phyloP scores from a whole-genome alignment of 2,888 invertebrate genomes.

The Serrognathus titanus region DNA sequence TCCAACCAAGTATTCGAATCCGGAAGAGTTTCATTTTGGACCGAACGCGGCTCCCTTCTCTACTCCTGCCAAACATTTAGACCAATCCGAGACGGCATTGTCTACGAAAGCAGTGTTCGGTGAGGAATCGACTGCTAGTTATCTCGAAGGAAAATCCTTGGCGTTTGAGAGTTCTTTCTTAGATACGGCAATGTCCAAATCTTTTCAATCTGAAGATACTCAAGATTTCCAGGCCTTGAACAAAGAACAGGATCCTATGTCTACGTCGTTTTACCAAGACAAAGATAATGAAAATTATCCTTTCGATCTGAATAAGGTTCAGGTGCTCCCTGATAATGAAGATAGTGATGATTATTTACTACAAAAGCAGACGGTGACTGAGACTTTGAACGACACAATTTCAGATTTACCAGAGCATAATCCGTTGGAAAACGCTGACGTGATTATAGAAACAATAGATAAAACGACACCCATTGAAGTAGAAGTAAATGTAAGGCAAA shows the following conservation, averaged over 20 bases:
- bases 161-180: conserved; percentile 15
- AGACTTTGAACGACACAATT: conserved; percentile 31
- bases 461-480: conserved; percentile 1
- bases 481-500: not conserved
- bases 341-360: conserved; percentile 45
- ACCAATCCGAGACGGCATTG: conserved; percentile 49
- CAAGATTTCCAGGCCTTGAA: conserved; percentile 40
- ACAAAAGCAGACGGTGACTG: conserved; percentile 23
- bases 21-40: conserved; percentile 60
- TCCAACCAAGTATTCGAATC: conserved; percentile 21
- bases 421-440: conserved; percentile 19
- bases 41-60: conserved; percentile 56
- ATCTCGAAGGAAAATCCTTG: conserved; percentile 27
- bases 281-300: conserved; percentile 54
- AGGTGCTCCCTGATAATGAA: conserved; percentile 56
- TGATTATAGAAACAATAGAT: conserved; percentile 30
- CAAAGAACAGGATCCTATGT: conserved; percentile 62
- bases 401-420: conserved; percentile 38
- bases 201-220: conserved; percentile 51
- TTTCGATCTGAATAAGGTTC: conserved; percentile 60
- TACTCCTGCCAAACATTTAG: conserved; percentile 41
- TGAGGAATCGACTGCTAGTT: conserved; percentile 49
- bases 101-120: conserved; percentile 54
- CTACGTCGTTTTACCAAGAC: conserved; percentile 63
- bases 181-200: conserved; percentile 41